Evolutionary conservation across 2,888 invertebrate species (phyloP).

Genomic region (Trichopria drosophilae): DNA sequence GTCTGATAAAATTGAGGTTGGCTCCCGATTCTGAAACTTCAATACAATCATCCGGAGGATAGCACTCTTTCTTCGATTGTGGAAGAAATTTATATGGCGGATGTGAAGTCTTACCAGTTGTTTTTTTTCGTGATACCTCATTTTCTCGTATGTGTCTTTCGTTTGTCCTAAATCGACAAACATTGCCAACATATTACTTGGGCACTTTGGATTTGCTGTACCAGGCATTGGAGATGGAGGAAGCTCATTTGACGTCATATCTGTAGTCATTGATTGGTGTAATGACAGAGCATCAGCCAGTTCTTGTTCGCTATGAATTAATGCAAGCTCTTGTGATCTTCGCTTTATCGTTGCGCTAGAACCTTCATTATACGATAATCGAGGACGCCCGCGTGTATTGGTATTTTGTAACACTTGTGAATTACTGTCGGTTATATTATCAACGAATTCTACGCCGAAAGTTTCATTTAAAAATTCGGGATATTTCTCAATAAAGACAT

Average conservation of each 20-base stretch:
- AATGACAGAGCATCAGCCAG: constrained; percentile 3
- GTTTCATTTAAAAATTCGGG: constrained; percentile 8
- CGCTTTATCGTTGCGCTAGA: constrained; percentile 8
- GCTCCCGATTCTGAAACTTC: constrained; percentile 8
- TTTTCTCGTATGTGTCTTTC: constrained; percentile 6
- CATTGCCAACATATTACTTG: background rate
- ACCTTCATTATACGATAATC: constrained; percentile 3
- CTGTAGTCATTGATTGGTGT: too few species aligned
- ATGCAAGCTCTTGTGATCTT: constrained; percentile 1
- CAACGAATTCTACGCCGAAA: constrained; percentile 9
- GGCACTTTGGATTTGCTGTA: background rate
- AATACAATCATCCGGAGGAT: constrained; percentile 1
- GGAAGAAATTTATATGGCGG: background rate
- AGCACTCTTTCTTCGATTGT: background rate
- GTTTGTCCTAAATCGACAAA: too few species aligned
- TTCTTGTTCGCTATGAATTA: constrained; percentile 1
- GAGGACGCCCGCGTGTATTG: background rate
- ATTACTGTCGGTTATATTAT: too few species aligned
- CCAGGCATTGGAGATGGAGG: too few species aligned
- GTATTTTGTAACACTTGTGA: constrained; percentile 3
- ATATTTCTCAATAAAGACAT: constrained; percentile 7
- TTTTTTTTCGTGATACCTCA: background rate
- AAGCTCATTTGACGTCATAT: too few species aligned
- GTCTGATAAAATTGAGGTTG: constrained; percentile 4
- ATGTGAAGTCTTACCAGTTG: too few species aligned